phyloP scores from a whole-genome alignment of 2,797 vertebrate genomes.

The Pseudopleuronectes americanus region DNA sequence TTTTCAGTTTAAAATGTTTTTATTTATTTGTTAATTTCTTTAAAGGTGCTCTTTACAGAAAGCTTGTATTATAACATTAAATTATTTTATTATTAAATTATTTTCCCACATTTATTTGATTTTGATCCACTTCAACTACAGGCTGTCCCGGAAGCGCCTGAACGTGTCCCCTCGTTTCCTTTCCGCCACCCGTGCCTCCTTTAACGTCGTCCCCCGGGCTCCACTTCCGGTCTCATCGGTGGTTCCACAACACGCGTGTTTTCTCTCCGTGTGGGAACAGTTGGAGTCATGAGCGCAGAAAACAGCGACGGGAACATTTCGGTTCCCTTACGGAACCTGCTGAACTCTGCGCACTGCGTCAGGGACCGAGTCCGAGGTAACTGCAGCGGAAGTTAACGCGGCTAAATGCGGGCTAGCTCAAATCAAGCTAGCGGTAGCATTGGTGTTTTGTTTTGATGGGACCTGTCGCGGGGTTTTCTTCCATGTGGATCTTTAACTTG shows the following conservation, averaged over 20 bases:
- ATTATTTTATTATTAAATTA: not conserved
- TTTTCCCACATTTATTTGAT: not conserved
- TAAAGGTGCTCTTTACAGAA: too few relatives aligned
- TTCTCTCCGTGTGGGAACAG: too few relatives aligned
- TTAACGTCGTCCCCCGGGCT: constrained; percentile 31
- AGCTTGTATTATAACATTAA: too few relatives aligned
- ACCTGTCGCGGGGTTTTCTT: not conserved
- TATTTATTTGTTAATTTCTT: not conserved
- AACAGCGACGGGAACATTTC: constrained; percentile 48
- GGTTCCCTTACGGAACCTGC: constrained; percentile 73
- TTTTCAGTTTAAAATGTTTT: too few relatives aligned
- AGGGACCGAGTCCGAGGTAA: constrained; percentile 81
- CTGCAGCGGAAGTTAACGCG: not conserved
- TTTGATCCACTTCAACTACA: rapidly evolving
- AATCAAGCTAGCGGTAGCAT: constrained; percentile 2
- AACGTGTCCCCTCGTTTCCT: constrained; percentile 1
- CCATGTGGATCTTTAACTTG: not conserved
- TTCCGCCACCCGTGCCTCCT: constrained; percentile 8
- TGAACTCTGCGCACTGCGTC: constrained; percentile 77
- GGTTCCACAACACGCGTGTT: constrained; percentile 67
- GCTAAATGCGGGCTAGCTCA: too few relatives aligned
- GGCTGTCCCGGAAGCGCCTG: not conserved
- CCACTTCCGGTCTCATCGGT: not conserved
- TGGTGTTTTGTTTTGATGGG: not conserved
- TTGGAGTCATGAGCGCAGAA: constrained; percentile 70